Percentiles rank a stretch among this genome's conserved stretches.
Conservation (phyloP, 1,140 invertebrate genomes). For the Stegodyphus dumicola region DNA sequence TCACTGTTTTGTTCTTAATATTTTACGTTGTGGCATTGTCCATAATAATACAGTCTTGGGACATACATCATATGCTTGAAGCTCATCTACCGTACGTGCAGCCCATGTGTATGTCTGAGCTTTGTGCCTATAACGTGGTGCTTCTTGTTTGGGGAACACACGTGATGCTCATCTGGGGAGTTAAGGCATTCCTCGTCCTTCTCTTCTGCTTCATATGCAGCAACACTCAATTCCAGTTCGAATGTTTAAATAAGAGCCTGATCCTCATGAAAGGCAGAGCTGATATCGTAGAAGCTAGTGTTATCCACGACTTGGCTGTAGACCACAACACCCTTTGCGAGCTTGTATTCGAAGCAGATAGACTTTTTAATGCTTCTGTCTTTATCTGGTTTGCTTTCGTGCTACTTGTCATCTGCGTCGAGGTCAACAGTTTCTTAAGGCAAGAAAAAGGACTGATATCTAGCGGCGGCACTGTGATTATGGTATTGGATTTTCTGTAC, state of each 20-base stretch:
- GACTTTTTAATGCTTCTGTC: slow-evolving; percentile 43
- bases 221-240: slow-evolving; percentile 54
- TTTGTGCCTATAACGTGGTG: slow-evolving; percentile 54
- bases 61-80: slow-evolving; percentile 59
- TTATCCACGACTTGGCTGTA: slow-evolving; percentile 47
- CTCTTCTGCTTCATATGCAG: slow-evolving; percentile 60
- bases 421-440: slow-evolving; percentile 54
- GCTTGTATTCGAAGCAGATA: slow-evolving; percentile 49
- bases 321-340: slow-evolving; percentile 57
- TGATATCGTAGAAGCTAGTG: slow-evolving; percentile 23
- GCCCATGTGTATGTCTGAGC: slow-evolving; percentile 35
- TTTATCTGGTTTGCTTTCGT: slow-evolving; percentile 55
- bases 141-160: slow-evolving; percentile 53
- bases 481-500: slow-evolving; percentile 52
- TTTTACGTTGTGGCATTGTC: slow-evolving; percentile 56
- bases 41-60: slow-evolving; percentile 54
- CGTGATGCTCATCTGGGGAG: slow-evolving; percentile 56
- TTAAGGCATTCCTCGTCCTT: slow-evolving; percentile 53
- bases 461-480: slow-evolving; percentile 44
- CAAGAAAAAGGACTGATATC: slow-evolving; percentile 55
- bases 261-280: slow-evolving; percentile 55
- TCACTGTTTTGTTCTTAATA: slow-evolving; percentile 47
- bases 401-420: slow-evolving; percentile 44
- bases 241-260: slow-evolving; percentile 54
- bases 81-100: slow-evolving; percentile 55